Conservation (phyloP, 1,140 invertebrate genomes). For the Euura saliciscinereae region DNA sequence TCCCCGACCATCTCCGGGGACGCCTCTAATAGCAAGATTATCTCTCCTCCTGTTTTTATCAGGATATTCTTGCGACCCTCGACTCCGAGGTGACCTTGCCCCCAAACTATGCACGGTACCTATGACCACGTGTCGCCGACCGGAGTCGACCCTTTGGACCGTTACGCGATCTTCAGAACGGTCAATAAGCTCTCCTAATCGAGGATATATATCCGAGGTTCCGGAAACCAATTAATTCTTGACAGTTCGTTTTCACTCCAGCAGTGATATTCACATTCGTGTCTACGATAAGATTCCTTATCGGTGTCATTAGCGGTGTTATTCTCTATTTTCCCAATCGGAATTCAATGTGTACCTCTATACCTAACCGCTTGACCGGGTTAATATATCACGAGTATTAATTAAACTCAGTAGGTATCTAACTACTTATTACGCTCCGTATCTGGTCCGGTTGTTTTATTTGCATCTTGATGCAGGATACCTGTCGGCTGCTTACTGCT, state of each 20-base stretch:
- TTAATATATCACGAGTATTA: conserved; percentile 6
- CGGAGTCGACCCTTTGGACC: background rate
- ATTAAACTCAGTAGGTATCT: conserved; percentile 1
- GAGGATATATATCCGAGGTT: background rate
- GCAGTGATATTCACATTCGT: background rate
- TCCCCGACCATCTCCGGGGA: conserved; percentile 49
- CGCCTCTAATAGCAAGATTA: conserved; percentile 61
- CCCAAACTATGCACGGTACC: conserved; percentile 9
- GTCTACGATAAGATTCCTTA: background rate
- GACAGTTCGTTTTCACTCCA: background rate
- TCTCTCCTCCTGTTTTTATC: conserved; percentile 42
- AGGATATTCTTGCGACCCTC: background rate
- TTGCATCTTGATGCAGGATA: background rate
- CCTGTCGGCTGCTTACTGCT: background rate
- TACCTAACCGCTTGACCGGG: background rate
- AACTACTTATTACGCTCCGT: background rate
- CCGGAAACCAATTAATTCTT: background rate
- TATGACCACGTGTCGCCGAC: background rate
- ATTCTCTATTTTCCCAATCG: background rate
- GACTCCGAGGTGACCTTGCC: background rate
- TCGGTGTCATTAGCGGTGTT: background rate
- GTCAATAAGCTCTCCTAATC: too few relatives aligned
- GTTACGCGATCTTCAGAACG: background rate
- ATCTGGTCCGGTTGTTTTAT: too few relatives aligned
- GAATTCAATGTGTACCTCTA: background rate